phyloP scores from a whole-genome alignment of 2,797 vertebrate genomes.

The Mormyrus hasselquistii region DNA sequence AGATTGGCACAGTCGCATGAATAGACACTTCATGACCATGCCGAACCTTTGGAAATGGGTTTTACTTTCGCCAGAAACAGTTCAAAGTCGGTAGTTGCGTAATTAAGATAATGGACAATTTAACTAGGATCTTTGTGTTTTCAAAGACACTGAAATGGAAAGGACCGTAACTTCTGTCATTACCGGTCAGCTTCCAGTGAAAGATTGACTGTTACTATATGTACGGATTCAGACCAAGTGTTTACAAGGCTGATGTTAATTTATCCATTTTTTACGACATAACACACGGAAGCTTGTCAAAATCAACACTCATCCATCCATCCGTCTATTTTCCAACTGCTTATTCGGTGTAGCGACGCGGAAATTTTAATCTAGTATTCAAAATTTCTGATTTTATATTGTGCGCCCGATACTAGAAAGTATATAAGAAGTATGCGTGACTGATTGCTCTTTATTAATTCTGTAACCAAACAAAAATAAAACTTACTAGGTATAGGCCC shows the following conservation, averaged over 20 bases:
- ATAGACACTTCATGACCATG: not conserved
- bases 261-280: not conserved
- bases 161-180: not conserved
- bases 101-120: conserved; percentile 7
- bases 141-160: not conserved
- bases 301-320: not conserved
- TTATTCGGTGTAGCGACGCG: not conserved
- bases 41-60: not conserved
- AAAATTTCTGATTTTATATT: not conserved
- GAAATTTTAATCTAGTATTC: not conserved
- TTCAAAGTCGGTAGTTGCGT: conserved; percentile 5
- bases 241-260: conserved; percentile 13
- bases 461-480: not conserved
- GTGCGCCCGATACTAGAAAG: not conserved
- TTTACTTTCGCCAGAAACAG: conserved; percentile 3
- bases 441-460: not conserved
- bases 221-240: not conserved
- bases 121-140: not conserved
- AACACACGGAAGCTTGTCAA: not conserved
- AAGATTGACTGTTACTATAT: not conserved
- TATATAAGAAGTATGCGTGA: not conserved
- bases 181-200: not conserved
- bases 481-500: not conserved
- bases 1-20: conserved; percentile 29
- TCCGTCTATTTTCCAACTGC: not conserved